Conservation (phyloP, 64 coral and sea anemone genomes). For the Hydrozoanthus tunicans region DNA sequence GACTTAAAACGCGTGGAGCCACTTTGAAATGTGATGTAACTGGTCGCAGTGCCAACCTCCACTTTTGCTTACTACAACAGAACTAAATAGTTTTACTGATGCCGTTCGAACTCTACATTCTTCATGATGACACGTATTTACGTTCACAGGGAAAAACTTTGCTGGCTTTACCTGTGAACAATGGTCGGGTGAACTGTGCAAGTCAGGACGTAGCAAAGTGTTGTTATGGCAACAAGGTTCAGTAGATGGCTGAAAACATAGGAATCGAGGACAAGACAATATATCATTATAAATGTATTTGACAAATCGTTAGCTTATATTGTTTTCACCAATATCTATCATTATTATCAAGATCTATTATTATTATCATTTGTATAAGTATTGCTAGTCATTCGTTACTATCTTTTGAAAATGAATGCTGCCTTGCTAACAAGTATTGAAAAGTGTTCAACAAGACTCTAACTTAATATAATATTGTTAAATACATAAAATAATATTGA, state of each 20-base stretch:
- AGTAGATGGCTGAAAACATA: background rate
- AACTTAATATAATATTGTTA: too few relatives aligned
- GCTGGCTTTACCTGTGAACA: conserved; percentile 21
- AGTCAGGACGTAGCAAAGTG: conserved; percentile 16
- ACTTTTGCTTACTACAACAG: background rate
- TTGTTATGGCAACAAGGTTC: conserved; percentile 24
- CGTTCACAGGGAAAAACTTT: background rate
- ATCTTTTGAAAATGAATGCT: too few relatives aligned
- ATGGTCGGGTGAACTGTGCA: conserved; percentile 5
- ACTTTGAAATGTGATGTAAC: too few relatives aligned
- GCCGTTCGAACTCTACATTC: background rate
- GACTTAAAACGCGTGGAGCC: too few relatives aligned
- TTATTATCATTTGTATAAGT: too few relatives aligned
- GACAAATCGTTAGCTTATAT: background rate
- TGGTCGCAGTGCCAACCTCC: background rate
- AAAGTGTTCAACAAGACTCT: too few relatives aligned
- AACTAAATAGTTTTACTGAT: background rate
- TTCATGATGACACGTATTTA: too few relatives aligned
- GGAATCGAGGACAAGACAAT: background rate
- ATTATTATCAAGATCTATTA: too few relatives aligned
- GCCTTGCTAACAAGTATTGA: too few relatives aligned
- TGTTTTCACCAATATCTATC: background rate
- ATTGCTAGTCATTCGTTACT: too few relatives aligned
- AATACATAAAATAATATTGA: too few relatives aligned
- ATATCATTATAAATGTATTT: background rate